phyloP scores from a whole-genome alignment of 2,797 vertebrate species.

The Graptemys geographica region DNA sequence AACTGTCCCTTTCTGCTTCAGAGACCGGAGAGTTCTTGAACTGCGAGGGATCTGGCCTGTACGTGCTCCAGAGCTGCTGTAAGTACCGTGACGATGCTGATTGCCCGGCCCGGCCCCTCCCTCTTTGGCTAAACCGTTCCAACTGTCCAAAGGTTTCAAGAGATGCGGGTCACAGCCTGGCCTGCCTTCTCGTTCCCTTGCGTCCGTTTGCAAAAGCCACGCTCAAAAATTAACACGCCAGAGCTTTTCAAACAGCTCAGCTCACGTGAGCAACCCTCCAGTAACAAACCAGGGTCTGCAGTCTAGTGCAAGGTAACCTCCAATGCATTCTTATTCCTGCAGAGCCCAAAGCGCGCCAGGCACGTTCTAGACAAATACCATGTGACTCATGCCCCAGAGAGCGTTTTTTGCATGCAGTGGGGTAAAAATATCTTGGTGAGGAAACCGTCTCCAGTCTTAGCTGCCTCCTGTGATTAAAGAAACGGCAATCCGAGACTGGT shows the following conservation, averaged over 20 bases:
- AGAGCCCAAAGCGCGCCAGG: neutral
- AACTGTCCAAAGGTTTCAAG: neutral
- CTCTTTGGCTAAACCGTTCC: too few species aligned
- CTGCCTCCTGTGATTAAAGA: neutral
- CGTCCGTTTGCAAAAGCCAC: neutral
- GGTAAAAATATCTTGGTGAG: neutral
- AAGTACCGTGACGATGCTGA: slow-evolving; percentile 74
- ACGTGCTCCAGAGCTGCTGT: slow-evolving; percentile 98
- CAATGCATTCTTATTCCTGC: neutral
- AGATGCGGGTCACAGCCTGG: neutral
- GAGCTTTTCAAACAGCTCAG: neutral
- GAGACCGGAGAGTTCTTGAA: slow-evolving; percentile 98
- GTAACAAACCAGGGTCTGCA: neutral
- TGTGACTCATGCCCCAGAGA: neutral
- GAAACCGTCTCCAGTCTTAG: neutral
- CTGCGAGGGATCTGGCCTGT: slow-evolving; percentile 97
- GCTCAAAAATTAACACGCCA: neutral
- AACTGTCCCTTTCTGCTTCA: slow-evolving; percentile 66
- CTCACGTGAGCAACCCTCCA: neutral
- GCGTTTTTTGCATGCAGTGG: neutral
- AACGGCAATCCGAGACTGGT: neutral
- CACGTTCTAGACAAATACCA: neutral
- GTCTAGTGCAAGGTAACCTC: neutral
- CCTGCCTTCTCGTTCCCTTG: neutral
- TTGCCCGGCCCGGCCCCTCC: neutral